phyloP scores from a whole-genome alignment of 2,888 invertebrate species.

The Acleris holmiana region DNA sequence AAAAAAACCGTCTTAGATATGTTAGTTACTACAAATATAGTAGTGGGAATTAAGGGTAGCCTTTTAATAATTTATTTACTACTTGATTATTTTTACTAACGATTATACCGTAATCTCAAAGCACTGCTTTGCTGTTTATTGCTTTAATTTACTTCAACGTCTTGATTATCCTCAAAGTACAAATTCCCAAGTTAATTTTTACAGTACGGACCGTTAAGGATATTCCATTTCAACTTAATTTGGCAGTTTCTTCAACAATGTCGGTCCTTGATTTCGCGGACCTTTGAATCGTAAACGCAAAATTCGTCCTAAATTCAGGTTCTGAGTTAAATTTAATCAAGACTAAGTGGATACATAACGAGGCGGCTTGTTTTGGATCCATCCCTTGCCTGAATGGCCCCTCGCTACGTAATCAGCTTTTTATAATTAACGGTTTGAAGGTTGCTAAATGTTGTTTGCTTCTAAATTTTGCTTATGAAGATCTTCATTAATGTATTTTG shows the following conservation, averaged over 20 bases:
- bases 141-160: no score
- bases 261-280: constrained; percentile 26
- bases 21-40: no score
- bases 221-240: constrained; percentile 20
- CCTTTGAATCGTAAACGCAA: constrained; percentile 31
- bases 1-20: no score
- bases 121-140: no score
- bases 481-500: constrained; percentile 13
- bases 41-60: no score
- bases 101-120: no score
- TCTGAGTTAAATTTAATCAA: constrained; percentile 33
- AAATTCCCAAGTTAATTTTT: neutral
- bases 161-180: no score
- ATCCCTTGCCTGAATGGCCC: constrained; percentile 1
- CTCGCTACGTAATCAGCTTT: constrained; percentile 25
- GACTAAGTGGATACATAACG: constrained; percentile 34
- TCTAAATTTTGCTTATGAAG: constrained; percentile 19
- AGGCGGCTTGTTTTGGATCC: constrained; percentile 32
- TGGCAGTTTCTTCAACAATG: constrained; percentile 16
- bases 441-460: constrained; percentile 23
- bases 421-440: constrained; percentile 32
- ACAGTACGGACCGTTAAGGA: neutral
- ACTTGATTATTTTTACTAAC: no score
- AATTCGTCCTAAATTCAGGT: constrained; percentile 30
- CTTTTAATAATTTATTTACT: no score